Percentiles rank a stretch among this genome's conserved stretches.
Evolutionary conservation across 2,113 vertebrate species (phyloP).

Genomic region (Raja brachyura): DNA sequence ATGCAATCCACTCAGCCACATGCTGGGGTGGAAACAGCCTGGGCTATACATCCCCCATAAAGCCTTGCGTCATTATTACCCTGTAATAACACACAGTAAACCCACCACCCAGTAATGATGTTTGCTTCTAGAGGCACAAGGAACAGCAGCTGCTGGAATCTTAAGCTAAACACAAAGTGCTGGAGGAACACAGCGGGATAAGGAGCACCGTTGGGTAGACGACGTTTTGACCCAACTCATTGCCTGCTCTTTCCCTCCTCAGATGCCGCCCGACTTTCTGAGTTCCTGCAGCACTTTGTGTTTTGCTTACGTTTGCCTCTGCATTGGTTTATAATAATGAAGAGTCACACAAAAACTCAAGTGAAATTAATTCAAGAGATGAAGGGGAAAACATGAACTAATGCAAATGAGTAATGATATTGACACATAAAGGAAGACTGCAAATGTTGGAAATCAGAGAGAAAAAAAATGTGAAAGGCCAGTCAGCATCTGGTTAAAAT

Average conservation of each 20-base stretch:
- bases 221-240: too few relatives aligned
- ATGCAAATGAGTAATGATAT: neutral
- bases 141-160: too few relatives aligned
- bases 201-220: too few relatives aligned
- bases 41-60: neutral
- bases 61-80: neutral
- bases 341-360: neutral
- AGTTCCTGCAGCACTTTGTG: too few relatives aligned
- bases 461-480: neutral
- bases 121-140: neutral
- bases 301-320: too few relatives aligned
- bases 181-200: too few relatives aligned
- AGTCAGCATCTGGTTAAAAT: slow-evolving; percentile 29
- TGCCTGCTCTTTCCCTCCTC: too few relatives aligned
- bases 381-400: neutral
- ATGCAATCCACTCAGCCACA: neutral
- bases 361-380: neutral
- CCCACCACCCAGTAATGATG: neutral
- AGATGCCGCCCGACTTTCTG: too few relatives aligned
- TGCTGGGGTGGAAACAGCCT: neutral
- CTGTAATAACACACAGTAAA: neutral
- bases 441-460: neutral
- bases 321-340: neutral
- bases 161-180: too few relatives aligned
- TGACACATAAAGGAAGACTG: neutral